A percentile compares a stretch with the other conserved stretches of the same genome.
Evolutionary conservation across 2,797 vertebrate species (phyloP).

Genomic region (Chelonia mydas): DNA sequence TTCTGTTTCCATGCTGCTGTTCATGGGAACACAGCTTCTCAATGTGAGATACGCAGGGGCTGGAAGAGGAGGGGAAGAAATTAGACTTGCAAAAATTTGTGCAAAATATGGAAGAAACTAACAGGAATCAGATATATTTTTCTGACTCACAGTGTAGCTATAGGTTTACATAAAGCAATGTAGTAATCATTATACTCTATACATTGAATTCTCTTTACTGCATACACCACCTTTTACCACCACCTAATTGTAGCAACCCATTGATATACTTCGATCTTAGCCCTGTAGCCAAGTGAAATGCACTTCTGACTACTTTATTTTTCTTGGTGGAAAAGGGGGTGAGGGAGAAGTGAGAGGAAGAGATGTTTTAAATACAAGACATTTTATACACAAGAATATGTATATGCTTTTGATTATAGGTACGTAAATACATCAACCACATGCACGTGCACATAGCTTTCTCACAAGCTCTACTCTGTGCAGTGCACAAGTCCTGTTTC

Average conservation of each 20-base stretch:
- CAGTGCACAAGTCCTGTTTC: no score
- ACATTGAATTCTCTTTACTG: not conserved
- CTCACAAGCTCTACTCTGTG: no score
- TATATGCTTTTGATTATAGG: no score
- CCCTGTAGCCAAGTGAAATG: not conserved
- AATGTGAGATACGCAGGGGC: not conserved
- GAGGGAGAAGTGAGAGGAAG: not conserved
- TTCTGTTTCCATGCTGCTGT: not conserved
- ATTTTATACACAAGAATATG: not conserved
- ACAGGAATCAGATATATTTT: not conserved
- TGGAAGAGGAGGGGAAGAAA: not conserved
- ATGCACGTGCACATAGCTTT: no score
- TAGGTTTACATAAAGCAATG: not conserved
- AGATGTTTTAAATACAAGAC: not conserved
- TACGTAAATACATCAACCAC: no score
- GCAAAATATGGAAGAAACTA: not conserved
- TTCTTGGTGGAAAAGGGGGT: not conserved
- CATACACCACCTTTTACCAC: not conserved
- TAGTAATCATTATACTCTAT: not conserved
- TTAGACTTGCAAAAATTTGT: not conserved
- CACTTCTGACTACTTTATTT: not conserved
- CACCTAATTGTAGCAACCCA: not conserved
- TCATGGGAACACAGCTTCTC: not conserved
- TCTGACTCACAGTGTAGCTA: accelerated
- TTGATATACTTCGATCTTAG: not conserved